Conservation (phyloP, 2,113 vertebrate genomes). For the Upupa epops region DNA sequence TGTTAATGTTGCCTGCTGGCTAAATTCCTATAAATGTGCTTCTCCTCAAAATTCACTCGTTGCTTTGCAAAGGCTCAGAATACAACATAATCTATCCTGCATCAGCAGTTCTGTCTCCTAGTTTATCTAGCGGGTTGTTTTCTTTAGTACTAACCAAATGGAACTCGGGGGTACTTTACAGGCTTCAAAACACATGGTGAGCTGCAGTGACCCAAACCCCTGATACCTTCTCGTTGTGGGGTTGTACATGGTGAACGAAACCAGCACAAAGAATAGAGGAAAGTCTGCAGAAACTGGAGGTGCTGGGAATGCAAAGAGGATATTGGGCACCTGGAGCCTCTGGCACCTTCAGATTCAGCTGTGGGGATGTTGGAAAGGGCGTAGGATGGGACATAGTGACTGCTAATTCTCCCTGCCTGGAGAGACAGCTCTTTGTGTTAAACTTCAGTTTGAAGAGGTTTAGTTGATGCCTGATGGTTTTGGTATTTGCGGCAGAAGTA, state of each 20-base stretch:
- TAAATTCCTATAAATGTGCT: not conserved
- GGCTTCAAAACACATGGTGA: not conserved
- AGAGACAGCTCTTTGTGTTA: not conserved
- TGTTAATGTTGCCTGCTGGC: not conserved
- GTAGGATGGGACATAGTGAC: constrained; percentile 54
- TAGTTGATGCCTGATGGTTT: not conserved
- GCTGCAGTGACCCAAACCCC: not conserved
- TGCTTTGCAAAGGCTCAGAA: not conserved
- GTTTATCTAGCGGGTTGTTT: fast-evolving
- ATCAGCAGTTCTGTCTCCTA: not conserved
- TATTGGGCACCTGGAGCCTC: constrained; percentile 74
- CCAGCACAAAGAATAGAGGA: constrained; percentile 68
- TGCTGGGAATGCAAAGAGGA: constrained; percentile 69
- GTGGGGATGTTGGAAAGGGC: constrained; percentile 71
- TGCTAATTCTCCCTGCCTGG: not conserved
- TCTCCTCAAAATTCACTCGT: not conserved
- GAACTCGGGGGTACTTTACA: fast-evolving
- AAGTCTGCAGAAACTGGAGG: constrained; percentile 76
- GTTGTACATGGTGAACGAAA: constrained; percentile 66
- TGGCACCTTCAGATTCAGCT: constrained; percentile 78
- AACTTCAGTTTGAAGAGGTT: not conserved
- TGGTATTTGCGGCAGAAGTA: not conserved
- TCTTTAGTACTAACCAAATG: not conserved
- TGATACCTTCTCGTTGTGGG: constrained; percentile 4
- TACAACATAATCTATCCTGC: not conserved